phyloP scores from a whole-genome alignment of 2,797 vertebrate species.

The Odontamblyopus lacepedii region DNA sequence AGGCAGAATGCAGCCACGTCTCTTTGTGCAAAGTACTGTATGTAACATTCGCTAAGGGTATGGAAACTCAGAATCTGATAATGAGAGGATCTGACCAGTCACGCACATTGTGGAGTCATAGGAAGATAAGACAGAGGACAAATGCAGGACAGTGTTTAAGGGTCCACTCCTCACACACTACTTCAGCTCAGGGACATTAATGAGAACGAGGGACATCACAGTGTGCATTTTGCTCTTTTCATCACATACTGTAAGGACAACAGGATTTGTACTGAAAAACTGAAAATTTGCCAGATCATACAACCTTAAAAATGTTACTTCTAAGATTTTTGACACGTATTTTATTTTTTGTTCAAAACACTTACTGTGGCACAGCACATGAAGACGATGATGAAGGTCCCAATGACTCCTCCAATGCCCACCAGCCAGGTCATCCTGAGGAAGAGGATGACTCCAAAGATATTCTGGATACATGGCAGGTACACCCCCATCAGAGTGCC shows the following conservation, averaged over 20 bases:
- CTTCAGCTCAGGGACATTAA: constrained; percentile 38
- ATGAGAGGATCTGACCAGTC: constrained; percentile 52
- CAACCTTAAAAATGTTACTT: not conserved
- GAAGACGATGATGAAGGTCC: constrained; percentile 94
- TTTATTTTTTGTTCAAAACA: constrained; percentile 29
- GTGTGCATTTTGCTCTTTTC: constrained; percentile 39
- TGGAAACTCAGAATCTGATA: constrained; percentile 41
- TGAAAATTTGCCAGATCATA: not conserved
- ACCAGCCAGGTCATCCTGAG: constrained; percentile 98
- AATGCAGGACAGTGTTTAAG: constrained; percentile 27
- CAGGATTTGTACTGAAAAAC: not conserved
- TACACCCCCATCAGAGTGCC: constrained; percentile 99
- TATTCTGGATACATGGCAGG: constrained; percentile 97
- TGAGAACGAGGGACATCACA: constrained; percentile 34
- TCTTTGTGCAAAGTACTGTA: constrained; percentile 1
- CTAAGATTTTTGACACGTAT: not conserved
- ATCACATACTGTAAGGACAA: not conserved
- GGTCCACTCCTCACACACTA: constrained; percentile 47
- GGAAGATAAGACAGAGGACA: constrained; percentile 32
- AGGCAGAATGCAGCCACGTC: constrained; percentile 11
- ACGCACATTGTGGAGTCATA: constrained; percentile 44
- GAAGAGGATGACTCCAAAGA: constrained; percentile 98
- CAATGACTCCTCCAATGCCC: constrained; percentile 92
- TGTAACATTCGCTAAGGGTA: not conserved
- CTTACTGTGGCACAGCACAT: constrained; percentile 97